Conservation (phyloP, 2,888 invertebrate genomes). For the Tigriopus californicus region DNA sequence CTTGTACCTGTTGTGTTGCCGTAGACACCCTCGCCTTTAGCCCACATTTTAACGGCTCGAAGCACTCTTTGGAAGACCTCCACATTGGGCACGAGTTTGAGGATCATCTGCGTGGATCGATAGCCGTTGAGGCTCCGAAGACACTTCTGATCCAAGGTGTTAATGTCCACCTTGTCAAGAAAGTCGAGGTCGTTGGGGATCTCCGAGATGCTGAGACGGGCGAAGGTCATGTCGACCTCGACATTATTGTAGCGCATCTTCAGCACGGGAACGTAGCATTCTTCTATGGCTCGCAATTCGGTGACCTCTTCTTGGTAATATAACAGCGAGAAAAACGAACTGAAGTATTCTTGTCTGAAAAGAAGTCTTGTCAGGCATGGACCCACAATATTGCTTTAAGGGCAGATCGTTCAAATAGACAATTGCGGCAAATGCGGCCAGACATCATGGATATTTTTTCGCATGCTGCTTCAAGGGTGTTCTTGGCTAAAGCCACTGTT, state of each 20-base stretch:
- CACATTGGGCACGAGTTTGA: constrained; percentile 3
- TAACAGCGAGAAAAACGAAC: constrained; percentile 1
- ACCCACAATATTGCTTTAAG: no score
- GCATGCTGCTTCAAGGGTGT: no score
- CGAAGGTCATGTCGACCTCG: constrained; percentile 13
- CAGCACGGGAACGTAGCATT: constrained; percentile 11
- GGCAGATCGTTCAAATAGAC: no score
- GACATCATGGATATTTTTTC: no score
- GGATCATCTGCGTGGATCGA: constrained; percentile 1
- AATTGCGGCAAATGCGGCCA: no score
- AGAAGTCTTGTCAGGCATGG: no score
- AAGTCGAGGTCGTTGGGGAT: neutral
- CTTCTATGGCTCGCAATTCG: constrained; percentile 10
- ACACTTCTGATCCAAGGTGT: constrained; percentile 5
- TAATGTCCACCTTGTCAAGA: neutral
- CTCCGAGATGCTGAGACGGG: neutral
- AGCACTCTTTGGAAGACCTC: neutral
- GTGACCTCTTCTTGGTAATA: constrained; percentile 3
- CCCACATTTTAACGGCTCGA: constrained; percentile 7
- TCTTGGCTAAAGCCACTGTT: no score
- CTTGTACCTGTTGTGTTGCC: neutral
- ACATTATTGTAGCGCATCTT: constrained; percentile 3
- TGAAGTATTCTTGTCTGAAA: constrained; percentile 7
- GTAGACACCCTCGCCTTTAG: constrained; percentile 6
- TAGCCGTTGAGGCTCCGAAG: constrained; percentile 13